Conservation (phyloP, 2,113 vertebrate species). For the Calidris pugnax region DNA sequence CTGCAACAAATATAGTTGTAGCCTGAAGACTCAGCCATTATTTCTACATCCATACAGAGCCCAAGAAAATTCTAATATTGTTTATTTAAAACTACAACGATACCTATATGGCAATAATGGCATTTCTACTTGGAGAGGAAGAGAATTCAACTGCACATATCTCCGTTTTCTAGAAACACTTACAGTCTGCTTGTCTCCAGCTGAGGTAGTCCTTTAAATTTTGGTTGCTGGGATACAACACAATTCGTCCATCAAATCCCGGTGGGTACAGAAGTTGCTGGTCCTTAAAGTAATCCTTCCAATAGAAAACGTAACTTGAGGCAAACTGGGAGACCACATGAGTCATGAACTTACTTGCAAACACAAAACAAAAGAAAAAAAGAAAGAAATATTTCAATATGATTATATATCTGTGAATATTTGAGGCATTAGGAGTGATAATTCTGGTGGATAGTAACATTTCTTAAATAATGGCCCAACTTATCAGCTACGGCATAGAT, state of each 20-base stretch:
- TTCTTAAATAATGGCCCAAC: not conserved
- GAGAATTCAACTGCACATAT: not conserved
- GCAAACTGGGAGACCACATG: slow-evolving; percentile 96
- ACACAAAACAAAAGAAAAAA: slow-evolving; percentile 21
- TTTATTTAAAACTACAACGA: not conserved
- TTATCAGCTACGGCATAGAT: not conserved
- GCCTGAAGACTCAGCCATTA: not conserved
- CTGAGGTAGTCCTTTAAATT: slow-evolving; percentile 95
- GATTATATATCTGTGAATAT: not conserved
- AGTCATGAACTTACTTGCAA: slow-evolving; percentile 95
- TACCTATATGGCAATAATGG: not conserved
- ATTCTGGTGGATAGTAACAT: not conserved
- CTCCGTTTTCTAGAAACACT: slow-evolving; percentile 54
- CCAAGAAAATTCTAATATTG: not conserved
- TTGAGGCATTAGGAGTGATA: not conserved
- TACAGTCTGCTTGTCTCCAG: slow-evolving; percentile 98
- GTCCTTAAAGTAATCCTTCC: slow-evolving; percentile 92
- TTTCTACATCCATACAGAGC: not conserved
- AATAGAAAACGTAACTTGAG: slow-evolving; percentile 96
- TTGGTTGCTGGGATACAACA: slow-evolving; percentile 91
- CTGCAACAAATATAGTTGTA: not conserved
- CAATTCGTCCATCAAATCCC: slow-evolving; percentile 93
- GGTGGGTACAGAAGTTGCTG: slow-evolving; percentile 91
- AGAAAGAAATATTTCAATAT: not conserved
- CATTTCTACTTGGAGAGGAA: not conserved